Percentiles rank a stretch among this genome's conserved stretches.
Conservation (phyloP, 2,888 invertebrate genomes). For the Epinotia bilunana region DNA sequence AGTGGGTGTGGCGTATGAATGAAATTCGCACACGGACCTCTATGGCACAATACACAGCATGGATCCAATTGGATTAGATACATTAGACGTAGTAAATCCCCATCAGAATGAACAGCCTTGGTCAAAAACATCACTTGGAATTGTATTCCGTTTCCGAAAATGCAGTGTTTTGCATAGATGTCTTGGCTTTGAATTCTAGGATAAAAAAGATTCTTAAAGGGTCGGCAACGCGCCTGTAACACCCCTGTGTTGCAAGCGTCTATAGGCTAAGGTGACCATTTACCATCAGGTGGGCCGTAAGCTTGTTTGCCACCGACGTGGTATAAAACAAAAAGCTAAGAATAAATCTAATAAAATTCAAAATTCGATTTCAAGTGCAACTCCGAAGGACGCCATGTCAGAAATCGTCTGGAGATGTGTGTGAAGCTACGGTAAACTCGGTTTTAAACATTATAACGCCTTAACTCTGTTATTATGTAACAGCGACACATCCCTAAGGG, state of each 20-base stretch:
- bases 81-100: constrained; percentile 44
- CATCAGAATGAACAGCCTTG: constrained; percentile 22
- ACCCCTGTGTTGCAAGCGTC: too few relatives aligned
- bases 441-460: constrained; percentile 17
- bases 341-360: neutral
- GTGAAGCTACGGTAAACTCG: constrained; percentile 3
- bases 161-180: neutral
- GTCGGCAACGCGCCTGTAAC: too few relatives aligned
- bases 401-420: constrained; percentile 2
- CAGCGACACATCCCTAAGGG: constrained; percentile 31
- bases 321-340: neutral
- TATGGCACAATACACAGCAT: constrained; percentile 42
- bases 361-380: constrained; percentile 9
- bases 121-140: neutral
- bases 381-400: neutral
- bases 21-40: constrained; percentile 63
- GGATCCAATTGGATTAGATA: constrained; percentile 44
- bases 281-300: too few relatives aligned
- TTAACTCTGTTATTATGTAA: constrained; percentile 25
- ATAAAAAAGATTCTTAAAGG: too few relatives aligned
- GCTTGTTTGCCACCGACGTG: too few relatives aligned
- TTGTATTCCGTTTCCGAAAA: neutral
- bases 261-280: too few relatives aligned
- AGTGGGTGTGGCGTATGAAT: constrained; percentile 74
- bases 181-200: neutral